Evolutionary conservation across 2,888 invertebrate genomes (phyloP).

Genomic region (Dysmachus trigonus): DNA sequence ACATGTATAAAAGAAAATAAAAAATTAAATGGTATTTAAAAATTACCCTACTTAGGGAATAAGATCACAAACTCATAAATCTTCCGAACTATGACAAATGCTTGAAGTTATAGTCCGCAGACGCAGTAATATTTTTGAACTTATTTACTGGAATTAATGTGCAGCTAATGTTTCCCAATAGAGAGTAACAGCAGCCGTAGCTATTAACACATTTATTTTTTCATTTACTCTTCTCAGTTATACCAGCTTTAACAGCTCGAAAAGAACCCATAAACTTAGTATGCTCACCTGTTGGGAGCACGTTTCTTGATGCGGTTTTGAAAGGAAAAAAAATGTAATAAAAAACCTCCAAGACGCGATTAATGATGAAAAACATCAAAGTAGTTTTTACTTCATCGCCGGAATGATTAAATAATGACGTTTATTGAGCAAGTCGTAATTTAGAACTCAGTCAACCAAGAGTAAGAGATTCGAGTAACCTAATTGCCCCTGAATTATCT

Average conservation of each 20-base stretch:
- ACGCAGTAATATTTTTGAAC: neutral
- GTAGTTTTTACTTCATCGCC: neutral
- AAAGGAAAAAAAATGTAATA: neutral
- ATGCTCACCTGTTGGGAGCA: neutral
- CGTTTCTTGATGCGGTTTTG: neutral
- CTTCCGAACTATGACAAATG: neutral
- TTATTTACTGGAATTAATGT: neutral
- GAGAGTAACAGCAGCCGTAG: neutral
- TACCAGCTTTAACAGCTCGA: neutral
- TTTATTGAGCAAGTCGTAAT: neutral
- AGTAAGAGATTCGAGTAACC: neutral
- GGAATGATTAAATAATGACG: neutral
- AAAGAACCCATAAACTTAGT: neutral
- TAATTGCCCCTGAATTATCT: neutral
- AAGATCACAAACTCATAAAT: neutral
- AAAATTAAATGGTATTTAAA: neutral
- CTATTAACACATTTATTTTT: neutral
- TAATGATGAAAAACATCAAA: neutral
- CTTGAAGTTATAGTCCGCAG: neutral
- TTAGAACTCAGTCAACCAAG: neutral
- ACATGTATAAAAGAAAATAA: neutral
- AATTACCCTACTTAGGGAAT: neutral
- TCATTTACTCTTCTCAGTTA: neutral
- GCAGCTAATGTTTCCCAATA: neutral
- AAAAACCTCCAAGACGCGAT: neutral